These are phyloP conservation scores for Gisinianus flammeolus DNA, from an alignment of 2,888 invertebrate species.

Conservation along the genomic window DNA sequence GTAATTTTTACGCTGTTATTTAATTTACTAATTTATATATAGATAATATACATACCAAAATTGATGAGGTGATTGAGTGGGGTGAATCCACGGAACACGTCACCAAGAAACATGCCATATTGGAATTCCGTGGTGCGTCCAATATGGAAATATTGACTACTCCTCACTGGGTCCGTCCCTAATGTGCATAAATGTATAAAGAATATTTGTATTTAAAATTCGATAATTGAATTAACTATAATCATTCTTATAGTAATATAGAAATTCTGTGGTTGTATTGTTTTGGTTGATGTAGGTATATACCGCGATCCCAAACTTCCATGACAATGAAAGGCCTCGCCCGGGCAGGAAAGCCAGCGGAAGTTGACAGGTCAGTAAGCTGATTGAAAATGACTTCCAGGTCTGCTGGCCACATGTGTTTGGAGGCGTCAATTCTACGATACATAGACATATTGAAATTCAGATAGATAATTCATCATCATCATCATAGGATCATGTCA, in stretches of 20 bases:
- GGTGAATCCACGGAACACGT: conserved; percentile 9
- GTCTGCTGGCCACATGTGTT: conserved; percentile 71
- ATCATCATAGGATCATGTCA: not conserved
- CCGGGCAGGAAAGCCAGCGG: conserved; percentile 70
- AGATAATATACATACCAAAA: not conserved
- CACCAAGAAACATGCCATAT: conserved; percentile 7
- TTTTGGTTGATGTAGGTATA: too few species aligned
- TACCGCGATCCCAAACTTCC: conserved; percentile 73
- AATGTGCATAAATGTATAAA: not conserved
- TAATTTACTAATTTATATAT: too few species aligned
- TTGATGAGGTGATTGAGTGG: conserved; percentile 14
- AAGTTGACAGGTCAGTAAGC: conserved; percentile 61
- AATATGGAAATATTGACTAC: not conserved
- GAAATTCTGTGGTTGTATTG: too few species aligned
- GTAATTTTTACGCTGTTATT: too few species aligned
- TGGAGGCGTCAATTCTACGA: conserved; percentile 64
- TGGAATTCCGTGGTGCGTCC: conserved; percentile 6
- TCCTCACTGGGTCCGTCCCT: not conserved
- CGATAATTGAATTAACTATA: not conserved
- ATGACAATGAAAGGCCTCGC: conserved; percentile 66
- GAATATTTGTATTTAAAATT: too few species aligned
- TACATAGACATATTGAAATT: conserved; percentile 1
- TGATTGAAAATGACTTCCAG: conserved; percentile 70
- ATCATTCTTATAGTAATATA: too few species aligned
- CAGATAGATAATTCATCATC: not conserved